Conservation (phyloP, 2,113 vertebrate species). For the Microtus oregoni region DNA sequence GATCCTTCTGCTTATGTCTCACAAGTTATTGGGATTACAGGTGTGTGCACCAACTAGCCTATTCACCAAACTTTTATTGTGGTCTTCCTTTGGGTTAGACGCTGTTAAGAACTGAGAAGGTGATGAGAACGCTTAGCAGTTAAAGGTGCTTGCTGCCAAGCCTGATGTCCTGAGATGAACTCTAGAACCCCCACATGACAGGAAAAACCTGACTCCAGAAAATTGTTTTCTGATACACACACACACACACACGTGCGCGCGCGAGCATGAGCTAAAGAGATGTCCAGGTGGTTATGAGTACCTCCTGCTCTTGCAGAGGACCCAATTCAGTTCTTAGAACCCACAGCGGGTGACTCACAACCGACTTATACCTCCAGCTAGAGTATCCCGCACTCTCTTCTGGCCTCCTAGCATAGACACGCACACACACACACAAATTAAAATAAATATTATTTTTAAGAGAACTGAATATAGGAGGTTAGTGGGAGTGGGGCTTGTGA, state of each 20-base stretch:
- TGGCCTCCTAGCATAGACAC: not conserved
- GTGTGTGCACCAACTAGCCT: not conserved
- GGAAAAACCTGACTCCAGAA: not conserved
- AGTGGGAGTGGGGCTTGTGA: not conserved
- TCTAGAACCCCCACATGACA: not conserved
- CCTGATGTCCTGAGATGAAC: not conserved
- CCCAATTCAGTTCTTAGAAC: not conserved
- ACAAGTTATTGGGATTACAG: not conserved
- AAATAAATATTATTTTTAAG: not conserved
- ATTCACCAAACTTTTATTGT: not conserved
- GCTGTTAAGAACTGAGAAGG: not conserved
- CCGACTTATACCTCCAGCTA: not conserved
- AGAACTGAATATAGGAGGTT: not conserved
- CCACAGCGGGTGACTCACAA: not conserved
- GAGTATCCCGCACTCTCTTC: too few species aligned
- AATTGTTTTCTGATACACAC: not conserved
- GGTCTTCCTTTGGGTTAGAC: not conserved
- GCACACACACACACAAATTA: not conserved
- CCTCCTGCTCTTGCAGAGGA: too few species aligned
- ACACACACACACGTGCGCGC: not conserved
- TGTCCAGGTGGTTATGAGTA: not conserved
- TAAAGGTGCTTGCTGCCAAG: not conserved
- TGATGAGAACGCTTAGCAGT: not conserved
- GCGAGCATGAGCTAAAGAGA: not conserved
- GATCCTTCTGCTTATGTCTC: not conserved